These are phyloP conservation scores for Mactra quadrangularis DNA, from an alignment of 1,140 invertebrate species.

Conservation along the genomic window DNA sequence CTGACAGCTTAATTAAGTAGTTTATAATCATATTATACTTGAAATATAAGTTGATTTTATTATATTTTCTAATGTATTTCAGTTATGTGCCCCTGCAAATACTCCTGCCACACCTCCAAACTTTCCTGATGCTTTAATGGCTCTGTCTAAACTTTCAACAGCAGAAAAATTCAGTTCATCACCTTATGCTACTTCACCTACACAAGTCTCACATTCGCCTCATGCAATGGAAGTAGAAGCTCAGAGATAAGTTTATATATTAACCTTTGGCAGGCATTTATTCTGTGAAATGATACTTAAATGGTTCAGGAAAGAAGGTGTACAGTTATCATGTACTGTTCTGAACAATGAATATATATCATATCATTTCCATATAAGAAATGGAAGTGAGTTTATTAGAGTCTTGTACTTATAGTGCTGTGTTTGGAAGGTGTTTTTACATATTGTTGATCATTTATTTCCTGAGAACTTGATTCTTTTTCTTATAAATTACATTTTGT, in stretches of 20 bases:
- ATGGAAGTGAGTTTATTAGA: neutral
- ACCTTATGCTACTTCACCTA: conserved; percentile 75
- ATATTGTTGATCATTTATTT: conserved; percentile 5
- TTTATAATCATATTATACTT: neutral
- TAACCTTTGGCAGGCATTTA: conserved; percentile 44
- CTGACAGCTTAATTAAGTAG: too few relatives aligned
- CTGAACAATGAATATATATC: too few relatives aligned
- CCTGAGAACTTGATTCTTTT: neutral
- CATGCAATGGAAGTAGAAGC: conserved; percentile 79
- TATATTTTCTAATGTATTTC: conserved; percentile 65
- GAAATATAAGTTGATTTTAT: conserved; percentile 2
- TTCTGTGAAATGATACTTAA: conserved; percentile 24
- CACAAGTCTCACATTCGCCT: conserved; percentile 77
- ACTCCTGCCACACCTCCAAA: conserved; percentile 81
- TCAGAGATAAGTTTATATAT: conserved; percentile 69
- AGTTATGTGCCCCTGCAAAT: conserved; percentile 81
- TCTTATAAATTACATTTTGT: neutral
- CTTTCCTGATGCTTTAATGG: conserved; percentile 80
- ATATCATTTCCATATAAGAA: conserved; percentile 5
- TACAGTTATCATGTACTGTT: neutral
- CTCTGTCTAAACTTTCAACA: conserved; percentile 80
- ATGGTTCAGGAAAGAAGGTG: neutral
- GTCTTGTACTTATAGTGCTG: neutral
- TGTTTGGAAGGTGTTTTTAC: neutral
- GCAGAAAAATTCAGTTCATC: conserved; percentile 77